Evolutionary conservation across 1,140 invertebrate species (phyloP).

Genomic region (Cataglyphis hispanica): DNA sequence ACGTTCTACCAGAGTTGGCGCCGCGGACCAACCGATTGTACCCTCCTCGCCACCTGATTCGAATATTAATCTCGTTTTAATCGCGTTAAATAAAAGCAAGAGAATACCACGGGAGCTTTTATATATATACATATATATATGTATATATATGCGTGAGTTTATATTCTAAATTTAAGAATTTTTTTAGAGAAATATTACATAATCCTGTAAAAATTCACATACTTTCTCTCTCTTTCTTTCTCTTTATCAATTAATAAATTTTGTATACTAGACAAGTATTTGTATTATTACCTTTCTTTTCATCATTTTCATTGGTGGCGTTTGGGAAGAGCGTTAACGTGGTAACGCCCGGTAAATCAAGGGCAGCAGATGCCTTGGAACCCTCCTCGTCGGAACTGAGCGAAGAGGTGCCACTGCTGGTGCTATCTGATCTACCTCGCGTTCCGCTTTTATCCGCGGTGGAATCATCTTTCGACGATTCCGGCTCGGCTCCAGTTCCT

Average conservation of each 20-base stretch:
- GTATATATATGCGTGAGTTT: neutral
- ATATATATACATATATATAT: too few relatives aligned
- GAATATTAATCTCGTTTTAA: neutral
- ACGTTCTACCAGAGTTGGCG: constrained; percentile 90
- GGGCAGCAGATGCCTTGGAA: constrained; percentile 74
- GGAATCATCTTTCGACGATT: constrained; percentile 80
- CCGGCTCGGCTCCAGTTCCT: constrained; percentile 82
- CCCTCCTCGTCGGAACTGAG: constrained; percentile 87
- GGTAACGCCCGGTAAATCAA: constrained; percentile 80
- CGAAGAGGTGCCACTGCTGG: constrained; percentile 86
- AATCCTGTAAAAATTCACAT: neutral
- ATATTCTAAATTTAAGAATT: neutral
- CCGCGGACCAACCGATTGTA: constrained; percentile 86
- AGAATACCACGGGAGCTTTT: too few relatives aligned
- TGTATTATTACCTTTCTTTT: constrained; percentile 83
- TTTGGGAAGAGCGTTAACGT: constrained; percentile 83
- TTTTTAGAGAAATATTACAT: neutral
- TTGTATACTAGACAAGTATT: neutral
- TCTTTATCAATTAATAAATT: constrained; percentile 39
- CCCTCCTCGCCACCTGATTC: constrained; percentile 81
- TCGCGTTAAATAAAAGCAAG: neutral
- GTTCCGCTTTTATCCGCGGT: constrained; percentile 80
- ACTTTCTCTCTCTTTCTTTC: too few relatives aligned
- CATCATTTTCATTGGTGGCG: constrained; percentile 78
- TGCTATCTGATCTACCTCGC: constrained; percentile 85